phyloP scores from a whole-genome alignment of 2,888 invertebrate genomes.

The Andrena trimmerana region DNA sequence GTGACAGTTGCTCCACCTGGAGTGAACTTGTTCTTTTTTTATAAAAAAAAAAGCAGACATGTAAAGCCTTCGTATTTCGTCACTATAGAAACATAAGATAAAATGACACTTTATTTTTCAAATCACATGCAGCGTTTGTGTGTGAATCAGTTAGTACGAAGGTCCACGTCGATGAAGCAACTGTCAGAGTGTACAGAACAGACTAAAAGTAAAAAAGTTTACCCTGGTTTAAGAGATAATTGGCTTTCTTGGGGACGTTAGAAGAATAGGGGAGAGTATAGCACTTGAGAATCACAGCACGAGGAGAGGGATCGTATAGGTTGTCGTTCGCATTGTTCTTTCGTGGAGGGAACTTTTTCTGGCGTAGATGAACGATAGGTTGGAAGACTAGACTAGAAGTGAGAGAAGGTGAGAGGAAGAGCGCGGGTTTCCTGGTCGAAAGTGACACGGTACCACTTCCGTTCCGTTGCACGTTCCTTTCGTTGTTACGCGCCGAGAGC shows the following conservation, averaged over 20 bases:
- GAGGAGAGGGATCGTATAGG: conserved; percentile 16
- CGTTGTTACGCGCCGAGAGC: background rate
- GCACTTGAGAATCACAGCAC: conserved; percentile 58
- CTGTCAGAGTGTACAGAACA: conserved; percentile 44
- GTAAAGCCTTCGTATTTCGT: background rate
- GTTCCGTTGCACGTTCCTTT: conserved; percentile 8
- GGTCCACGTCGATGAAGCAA: conserved; percentile 19
- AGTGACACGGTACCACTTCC: conserved; percentile 4
- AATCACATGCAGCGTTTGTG: background rate
- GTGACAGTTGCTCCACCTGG: conserved; percentile 17
- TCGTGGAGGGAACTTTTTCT: background rate
- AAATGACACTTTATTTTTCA: background rate
- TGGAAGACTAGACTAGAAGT: conserved; percentile 64
- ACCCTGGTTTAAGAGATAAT: conserved; percentile 22
- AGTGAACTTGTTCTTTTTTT: background rate
- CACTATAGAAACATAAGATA: background rate
- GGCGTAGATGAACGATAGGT: conserved; percentile 39
- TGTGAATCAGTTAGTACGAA: background rate
- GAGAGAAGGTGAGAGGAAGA: conserved; percentile 3
- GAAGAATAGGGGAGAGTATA: conserved; percentile 35
- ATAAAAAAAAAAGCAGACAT: background rate
- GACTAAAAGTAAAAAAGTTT: conserved; percentile 24
- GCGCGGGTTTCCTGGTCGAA: conserved; percentile 5
- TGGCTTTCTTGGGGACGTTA: conserved; percentile 7
- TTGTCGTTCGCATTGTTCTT: conserved; percentile 17